Conservation (phyloP, 2,113 vertebrate genomes). For the Leucosticte australis region DNA sequence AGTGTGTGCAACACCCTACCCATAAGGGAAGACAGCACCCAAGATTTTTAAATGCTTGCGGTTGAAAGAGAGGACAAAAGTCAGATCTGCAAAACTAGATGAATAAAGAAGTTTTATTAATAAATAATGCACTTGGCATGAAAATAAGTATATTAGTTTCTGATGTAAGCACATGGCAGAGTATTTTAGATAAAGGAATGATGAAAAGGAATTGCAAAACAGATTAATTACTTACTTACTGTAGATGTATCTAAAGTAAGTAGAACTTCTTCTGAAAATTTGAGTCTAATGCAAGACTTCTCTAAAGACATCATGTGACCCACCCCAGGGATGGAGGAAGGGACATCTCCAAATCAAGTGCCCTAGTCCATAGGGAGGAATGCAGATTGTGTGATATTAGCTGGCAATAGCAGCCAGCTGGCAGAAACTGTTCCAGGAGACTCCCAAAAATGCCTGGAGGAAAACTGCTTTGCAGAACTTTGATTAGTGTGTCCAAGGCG, state of each 20-base stretch:
- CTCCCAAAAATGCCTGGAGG: not conserved
- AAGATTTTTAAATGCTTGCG: not conserved
- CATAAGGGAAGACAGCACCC: too few species aligned
- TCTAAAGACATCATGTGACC: not conserved
- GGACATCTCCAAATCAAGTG: not conserved
- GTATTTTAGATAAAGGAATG: not conserved
- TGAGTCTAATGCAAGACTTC: not conserved
- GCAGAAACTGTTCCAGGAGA: not conserved
- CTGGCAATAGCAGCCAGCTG: not conserved
- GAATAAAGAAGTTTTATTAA: not conserved
- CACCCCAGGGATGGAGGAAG: not conserved
- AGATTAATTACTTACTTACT: too few species aligned
- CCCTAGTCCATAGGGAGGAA: not conserved
- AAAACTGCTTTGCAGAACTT: not conserved
- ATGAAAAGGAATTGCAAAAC: not conserved
- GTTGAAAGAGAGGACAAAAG: not conserved
- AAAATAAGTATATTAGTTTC: not conserved
- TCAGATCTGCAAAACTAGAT: too few species aligned
- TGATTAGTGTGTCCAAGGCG: not conserved
- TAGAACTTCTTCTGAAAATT: not conserved
- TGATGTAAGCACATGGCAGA: rapidly evolving
- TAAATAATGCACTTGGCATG: not conserved
- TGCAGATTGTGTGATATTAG: not conserved
- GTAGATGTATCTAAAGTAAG: not conserved
- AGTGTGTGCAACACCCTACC: rapidly evolving